Base-by-base conservation (phyloP, 1,140 invertebrate species). In the Eupeodes corollae region DNA sequence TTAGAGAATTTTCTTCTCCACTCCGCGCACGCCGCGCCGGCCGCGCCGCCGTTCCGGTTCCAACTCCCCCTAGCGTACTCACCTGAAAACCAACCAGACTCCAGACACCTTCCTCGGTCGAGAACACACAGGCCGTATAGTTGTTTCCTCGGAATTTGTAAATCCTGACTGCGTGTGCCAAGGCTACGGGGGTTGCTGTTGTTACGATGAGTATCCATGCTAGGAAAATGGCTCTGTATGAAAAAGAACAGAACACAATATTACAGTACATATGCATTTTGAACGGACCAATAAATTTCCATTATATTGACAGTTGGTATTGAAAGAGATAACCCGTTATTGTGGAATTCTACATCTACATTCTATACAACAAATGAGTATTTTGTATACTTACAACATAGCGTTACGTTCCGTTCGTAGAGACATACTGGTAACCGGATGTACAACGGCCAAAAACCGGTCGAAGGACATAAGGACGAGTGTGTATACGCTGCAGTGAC, bases 391-490 rank as follows among this genome's bases (percentile, higher is more conserved):
- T 67, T 57, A 68, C 57, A 75, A 54, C 30, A 74, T 62, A 1
- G 91, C 89, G 68, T 96, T 93, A 39, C 75, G 77, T 63, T 93
- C 86, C 2, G 86, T 97, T 44, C 93, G 78, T 51, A 82, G 79
- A 0, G 86, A 84, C 79, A 92, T 94, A 42, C 88, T 92, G 1
- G 83, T 76, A 47, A 97, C 88, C 0, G 93, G 91, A 70, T 94
- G 88, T 0, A 95, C 91, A 10, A 98, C 91, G 16, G 93, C 93
- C 58, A 98, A 74, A 68, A 91, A 97, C 51, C 93, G 79, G 67
- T 97, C 93, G 18, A 95, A 69, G 14, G 91, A 93, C 91, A 98
- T 96, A 38, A 97, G 76, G 0, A 97, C 91, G 18, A 97, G 71
- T 0, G 91, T 96, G 68, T 94, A 96, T 84, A 91, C 11, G 92